Evolutionary conservation across 1,140 invertebrate genomes (phyloP).

Genomic region (Lepidurus couesii): DNA sequence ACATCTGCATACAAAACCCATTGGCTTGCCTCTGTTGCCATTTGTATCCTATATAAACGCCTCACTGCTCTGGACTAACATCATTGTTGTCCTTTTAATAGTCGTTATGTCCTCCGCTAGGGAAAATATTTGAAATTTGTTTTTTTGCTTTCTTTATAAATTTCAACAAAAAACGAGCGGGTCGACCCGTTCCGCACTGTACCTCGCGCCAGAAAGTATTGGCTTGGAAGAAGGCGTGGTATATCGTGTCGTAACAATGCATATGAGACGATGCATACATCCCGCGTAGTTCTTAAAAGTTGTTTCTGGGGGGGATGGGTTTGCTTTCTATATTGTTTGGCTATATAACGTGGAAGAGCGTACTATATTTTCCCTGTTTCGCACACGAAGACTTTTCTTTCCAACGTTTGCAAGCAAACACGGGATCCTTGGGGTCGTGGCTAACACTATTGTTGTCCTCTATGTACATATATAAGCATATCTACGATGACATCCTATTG

Average conservation of each 20-base stretch:
- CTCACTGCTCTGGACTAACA: constrained; percentile 11
- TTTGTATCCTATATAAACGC: constrained; percentile 15
- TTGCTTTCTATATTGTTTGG: neutral
- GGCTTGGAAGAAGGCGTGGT: constrained; percentile 6
- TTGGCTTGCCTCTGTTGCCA: constrained; percentile 13
- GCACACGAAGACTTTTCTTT: neutral
- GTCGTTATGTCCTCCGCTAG: neutral
- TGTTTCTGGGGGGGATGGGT: neutral
- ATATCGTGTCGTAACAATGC: neutral
- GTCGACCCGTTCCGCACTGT: constrained; percentile 20
- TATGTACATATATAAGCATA: neutral
- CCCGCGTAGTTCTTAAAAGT: neutral
- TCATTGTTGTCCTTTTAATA: neutral
- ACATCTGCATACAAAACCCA: constrained; percentile 19
- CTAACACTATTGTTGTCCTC: neutral
- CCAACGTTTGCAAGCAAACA: constrained; percentile 19
- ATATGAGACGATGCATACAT: neutral
- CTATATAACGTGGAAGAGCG: neutral
- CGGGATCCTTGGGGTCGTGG: constrained; percentile 12
- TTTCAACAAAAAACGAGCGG: neutral
- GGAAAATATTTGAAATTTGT: neutral
- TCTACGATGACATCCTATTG: constrained; percentile 13
- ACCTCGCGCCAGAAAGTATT: constrained; percentile 18
- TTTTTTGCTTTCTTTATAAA: neutral
- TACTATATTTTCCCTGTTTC: neutral